Base-by-base conservation (phyloP, 2,113 vertebrate species). In the Stigmatopora argus region DNA sequence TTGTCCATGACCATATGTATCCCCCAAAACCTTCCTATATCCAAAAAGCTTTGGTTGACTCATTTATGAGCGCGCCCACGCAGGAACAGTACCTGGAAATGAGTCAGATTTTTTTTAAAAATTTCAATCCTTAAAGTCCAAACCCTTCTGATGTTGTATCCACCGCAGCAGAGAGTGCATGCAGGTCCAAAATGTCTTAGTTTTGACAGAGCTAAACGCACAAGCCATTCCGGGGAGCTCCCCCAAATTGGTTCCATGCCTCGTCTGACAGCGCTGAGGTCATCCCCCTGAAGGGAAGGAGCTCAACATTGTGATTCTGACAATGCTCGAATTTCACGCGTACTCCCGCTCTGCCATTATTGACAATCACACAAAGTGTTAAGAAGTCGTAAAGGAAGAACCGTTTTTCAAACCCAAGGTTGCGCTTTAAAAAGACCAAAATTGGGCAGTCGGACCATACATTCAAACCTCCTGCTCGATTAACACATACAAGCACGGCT, bases 211-310 rank as follows among this genome's bases (percentile, higher is more conserved):
- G 82, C 76, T 74, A 69, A 76, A 73, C 79, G 75, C 86, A 84
- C 79, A 74, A 81, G 85, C 70, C 78, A 79, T 80, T 81, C 80
- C 78, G 76, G 83, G 74, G 82, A 81, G 65, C 64, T 78, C 69
- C 72, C 65, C 65, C 77, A 80, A 89, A 91, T 88, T 85, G 78
- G 66, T 90, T 90, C 89, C 90, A 90, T 87, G 82, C 73, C 70
- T 80, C 69, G 66, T 74, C 83, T 84, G 84, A 87, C 85, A 77
- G 75, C 62, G 73, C 76, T 87, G 84, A 90, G 75, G 83, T 90
- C 87, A 90, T 86, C 79, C 66, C 58, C 58, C 47, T 26, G 18
- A 48, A 17, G 70, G 78, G 70, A 75, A 62, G 56, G 52, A 59
- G 48, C 15, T 51, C 10, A 61, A 72, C 53, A 62, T 60, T 55